phyloP scores from a whole-genome alignment of 2,797 vertebrate species.

The Amblyraja radiata region DNA sequence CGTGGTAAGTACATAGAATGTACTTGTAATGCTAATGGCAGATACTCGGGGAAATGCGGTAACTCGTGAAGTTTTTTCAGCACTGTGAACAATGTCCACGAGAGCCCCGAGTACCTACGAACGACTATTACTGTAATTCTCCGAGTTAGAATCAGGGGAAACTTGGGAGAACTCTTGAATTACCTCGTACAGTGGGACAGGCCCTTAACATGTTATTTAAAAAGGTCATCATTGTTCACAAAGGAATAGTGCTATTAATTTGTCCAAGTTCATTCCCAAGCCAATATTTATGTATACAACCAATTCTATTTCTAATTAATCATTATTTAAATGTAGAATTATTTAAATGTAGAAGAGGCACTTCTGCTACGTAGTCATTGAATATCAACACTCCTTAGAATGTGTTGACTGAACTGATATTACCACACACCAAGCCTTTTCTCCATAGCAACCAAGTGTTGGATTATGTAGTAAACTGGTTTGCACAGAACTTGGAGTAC shows the following conservation, averaged over 20 bases:
- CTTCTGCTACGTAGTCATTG: background rate
- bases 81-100: no score
- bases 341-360: background rate
- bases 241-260: background rate
- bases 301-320: background rate
- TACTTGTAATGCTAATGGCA: no score
- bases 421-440: constrained; percentile 7
- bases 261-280: background rate
- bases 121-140: no score
- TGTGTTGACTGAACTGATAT: background rate
- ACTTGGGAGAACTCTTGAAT: no score
- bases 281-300: background rate
- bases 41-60: no score
- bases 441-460: constrained; percentile 13
- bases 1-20: no score
- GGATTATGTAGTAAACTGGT: background rate
- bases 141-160: no score
- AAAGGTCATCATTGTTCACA: background rate
- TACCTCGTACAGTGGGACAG: no score
- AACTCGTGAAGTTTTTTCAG: no score
- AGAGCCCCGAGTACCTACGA: no score
- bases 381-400: background rate
- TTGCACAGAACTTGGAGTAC: background rate
- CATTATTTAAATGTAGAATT: constrained; percentile 17
- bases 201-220: background rate